phyloP scores from a whole-genome alignment of 2,888 invertebrate genomes.

The Cryptus viduatorius region DNA sequence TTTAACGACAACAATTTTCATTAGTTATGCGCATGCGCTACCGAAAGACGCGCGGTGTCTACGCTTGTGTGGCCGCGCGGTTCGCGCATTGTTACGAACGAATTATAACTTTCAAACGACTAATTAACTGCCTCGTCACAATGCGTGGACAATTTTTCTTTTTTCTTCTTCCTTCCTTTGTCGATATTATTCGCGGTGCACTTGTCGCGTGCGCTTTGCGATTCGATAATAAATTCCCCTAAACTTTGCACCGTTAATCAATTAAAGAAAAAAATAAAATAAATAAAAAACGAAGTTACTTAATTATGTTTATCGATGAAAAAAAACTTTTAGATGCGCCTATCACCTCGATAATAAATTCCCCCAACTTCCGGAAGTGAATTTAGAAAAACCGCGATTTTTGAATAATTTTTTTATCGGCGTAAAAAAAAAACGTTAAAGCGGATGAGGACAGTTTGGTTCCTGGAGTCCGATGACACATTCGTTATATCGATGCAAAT shows the following conservation, averaged over 20 bases:
- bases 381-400: neutral
- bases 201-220: no score
- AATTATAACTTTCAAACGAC: conserved; percentile 34
- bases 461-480: neutral
- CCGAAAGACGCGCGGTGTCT: neutral
- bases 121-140: conserved; percentile 44
- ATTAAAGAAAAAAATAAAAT: no score
- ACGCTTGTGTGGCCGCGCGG: conserved; percentile 3
- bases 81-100: conserved; percentile 25
- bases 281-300: no score
- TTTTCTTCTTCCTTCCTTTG: neutral
- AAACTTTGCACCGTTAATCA: no score
- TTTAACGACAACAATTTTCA: conserved; percentile 71
- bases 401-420: neutral
- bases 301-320: no score
- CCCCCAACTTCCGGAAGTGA: no score
- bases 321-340: no score
- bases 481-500: conserved; percentile 5
- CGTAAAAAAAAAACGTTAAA: neutral
- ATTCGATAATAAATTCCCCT: neutral
- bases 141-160: neutral
- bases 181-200: neutral
- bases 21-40: conserved; percentile 71
- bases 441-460: neutral
- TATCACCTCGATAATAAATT: no score